A percentile compares a stretch with the other conserved stretches of the same genome.
Conservation (phyloP, 2,797 vertebrate species). For the Lepus oiostolus region DNA sequence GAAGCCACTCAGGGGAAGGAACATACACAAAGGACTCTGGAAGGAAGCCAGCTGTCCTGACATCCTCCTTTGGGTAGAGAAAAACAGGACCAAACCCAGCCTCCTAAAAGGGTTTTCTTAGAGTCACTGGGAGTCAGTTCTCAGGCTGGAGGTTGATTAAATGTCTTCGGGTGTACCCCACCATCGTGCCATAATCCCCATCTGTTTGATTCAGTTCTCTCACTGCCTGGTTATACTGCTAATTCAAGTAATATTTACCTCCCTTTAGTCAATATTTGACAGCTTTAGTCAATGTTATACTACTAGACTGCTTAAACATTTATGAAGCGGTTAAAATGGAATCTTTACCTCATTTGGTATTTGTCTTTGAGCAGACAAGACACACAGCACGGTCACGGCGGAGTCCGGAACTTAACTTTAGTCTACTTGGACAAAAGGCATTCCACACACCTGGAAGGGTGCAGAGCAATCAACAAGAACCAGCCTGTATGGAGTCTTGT, state of each 20-base stretch:
- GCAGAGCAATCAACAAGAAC: not conserved
- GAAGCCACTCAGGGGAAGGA: not conserved
- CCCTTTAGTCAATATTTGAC: slow-evolving; percentile 80
- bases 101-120: not conserved
- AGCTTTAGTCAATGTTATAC: slow-evolving; percentile 70
- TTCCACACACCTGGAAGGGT: not conserved
- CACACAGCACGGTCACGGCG: not conserved
- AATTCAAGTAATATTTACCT: slow-evolving; percentile 78
- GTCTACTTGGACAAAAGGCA: not conserved
- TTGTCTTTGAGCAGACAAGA: slow-evolving; percentile 62
- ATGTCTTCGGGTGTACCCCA: not conserved
- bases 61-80: not conserved
- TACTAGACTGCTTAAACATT: slow-evolving; percentile 72
- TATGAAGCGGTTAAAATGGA: slow-evolving; percentile 74
- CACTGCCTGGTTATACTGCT: slow-evolving; percentile 38
- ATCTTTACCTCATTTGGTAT: slow-evolving; percentile 60
- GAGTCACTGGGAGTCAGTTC: not conserved
- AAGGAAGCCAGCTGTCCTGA: not conserved
- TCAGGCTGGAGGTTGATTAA: slow-evolving; percentile 1
- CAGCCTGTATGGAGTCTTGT: not conserved
- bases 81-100: slow-evolving; percentile 2
- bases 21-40: not conserved
- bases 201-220: slow-evolving; percentile 54
- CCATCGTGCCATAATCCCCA: slow-evolving; percentile 9
- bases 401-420: slow-evolving; percentile 21